Base-by-base conservation (phyloP, 2,797 vertebrate species). In the Bryconaethiops microstoma region DNA sequence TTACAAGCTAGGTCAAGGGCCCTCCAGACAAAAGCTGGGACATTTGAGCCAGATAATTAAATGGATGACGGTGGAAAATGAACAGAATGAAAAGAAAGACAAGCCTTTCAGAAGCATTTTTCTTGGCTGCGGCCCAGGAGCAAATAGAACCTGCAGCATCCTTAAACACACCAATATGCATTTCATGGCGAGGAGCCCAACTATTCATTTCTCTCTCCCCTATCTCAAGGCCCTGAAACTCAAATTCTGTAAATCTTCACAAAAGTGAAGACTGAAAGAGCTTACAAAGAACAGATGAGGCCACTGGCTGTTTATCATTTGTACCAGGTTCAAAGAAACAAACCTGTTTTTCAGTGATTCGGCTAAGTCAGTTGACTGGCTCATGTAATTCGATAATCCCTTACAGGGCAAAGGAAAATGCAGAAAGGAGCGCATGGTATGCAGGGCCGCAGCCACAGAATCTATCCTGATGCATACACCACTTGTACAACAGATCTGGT, bases 171-270 rank as follows among this genome's bases (percentile, higher is more conserved):
- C 50, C 73, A 64, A 12, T 60, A 39, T 59, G 23, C 71, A 29
- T 74, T 68, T 48, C 4, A 74, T 48, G 14, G 13, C 63, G 68
- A 19, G 48, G 23, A 8, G 17, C 23, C 16, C 6, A 35, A 67
- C 25, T 17, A 55, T 21, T 23, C 19, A 42, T 76, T 79, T 21
- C 35, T 65, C 25, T 40, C 9, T 42, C 29, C 3, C 76, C 65
- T 68, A 21, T 54, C 76, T 60, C 25, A 59, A 65, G 63, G 77
- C 57, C 50, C 64, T 83, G 81, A 83, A 83, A 83, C 77, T 79
- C 25, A 59, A 65, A 74, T 80, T 40, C 59, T 77, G 60, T 82
- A 80, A 77, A 80, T 68, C 68, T 52, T 40, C 50, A 79, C 71
- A 82, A 76, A n/a, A 55, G 23, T 16, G 62, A 29, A 64, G 21